Evolutionary conservation across 2,113 vertebrate genomes (phyloP).

Genomic region (Dolichotis patagonum): DNA sequence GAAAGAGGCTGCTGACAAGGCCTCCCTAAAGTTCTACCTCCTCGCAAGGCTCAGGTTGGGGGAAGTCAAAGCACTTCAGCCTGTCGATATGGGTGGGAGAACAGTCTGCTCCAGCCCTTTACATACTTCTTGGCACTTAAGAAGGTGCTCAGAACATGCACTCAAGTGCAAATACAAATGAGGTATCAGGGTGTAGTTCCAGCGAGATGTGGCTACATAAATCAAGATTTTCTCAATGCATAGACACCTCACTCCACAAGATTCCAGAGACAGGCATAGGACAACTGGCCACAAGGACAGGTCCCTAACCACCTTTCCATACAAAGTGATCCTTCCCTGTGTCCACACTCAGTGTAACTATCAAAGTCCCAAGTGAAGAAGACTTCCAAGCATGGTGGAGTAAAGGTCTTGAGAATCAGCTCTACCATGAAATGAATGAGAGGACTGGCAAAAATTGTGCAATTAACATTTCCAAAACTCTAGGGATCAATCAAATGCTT

Average conservation of each 20-base stretch:
- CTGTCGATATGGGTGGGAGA: background rate
- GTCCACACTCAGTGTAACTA: background rate
- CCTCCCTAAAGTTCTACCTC: background rate
- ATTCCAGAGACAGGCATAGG: background rate
- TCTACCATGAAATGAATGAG: background rate
- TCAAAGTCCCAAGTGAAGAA: background rate
- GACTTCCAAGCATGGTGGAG: background rate
- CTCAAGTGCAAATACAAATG: no score
- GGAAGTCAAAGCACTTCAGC: background rate
- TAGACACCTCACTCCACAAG: background rate
- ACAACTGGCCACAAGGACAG: accelerated
- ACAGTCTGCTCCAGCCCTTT: no score
- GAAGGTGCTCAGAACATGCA: background rate
- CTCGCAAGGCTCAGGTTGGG: background rate
- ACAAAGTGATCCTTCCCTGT: background rate
- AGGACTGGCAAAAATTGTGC: background rate
- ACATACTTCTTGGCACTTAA: background rate
- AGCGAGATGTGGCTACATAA: background rate
- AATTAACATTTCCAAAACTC: background rate
- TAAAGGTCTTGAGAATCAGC: background rate
- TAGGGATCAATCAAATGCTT: background rate
- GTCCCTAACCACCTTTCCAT: background rate
- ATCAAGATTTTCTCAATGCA: background rate
- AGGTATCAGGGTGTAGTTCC: no score
- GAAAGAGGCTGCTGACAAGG: background rate